These are phyloP conservation scores for Coregonus sp. DNA, from an alignment of 2,797 vertebrate genomes.

Conservation along the genomic window DNA sequence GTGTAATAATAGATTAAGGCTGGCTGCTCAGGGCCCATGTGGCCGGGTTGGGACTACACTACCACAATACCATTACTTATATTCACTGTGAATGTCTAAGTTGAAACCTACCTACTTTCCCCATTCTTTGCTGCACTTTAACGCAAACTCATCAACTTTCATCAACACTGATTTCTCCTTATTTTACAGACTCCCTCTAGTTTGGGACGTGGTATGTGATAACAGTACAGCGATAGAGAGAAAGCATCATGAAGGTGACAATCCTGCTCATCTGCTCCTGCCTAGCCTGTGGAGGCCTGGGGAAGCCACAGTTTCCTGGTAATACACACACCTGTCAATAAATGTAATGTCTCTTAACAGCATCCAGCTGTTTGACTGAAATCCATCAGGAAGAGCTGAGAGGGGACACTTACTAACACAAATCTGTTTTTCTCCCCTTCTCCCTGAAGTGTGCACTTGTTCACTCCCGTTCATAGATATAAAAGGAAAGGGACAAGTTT, in stretches of 20 bases:
- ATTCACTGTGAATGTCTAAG: slow-evolving; percentile 45
- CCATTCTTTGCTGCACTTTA: background rate
- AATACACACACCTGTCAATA: slow-evolving; percentile 36
- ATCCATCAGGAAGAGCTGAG: background rate
- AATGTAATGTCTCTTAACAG: background rate
- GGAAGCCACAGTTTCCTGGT: slow-evolving; percentile 72
- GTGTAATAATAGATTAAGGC: slow-evolving; percentile 65
- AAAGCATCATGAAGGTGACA: slow-evolving; percentile 64
- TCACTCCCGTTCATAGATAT: too few relatives aligned
- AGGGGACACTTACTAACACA: background rate
- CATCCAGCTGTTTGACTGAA: background rate
- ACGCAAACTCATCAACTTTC: background rate
- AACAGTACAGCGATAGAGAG: slow-evolving; percentile 29
- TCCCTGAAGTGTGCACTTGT: too few relatives aligned
- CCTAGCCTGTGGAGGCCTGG: slow-evolving; percentile 42
- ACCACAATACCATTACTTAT: slow-evolving; percentile 25
- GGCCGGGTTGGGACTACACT: slow-evolving; percentile 43
- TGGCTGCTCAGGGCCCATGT: slow-evolving; percentile 45
- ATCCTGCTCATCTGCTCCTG: slow-evolving; percentile 55
- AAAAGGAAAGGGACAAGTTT: background rate
- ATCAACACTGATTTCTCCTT: slow-evolving; percentile 17
- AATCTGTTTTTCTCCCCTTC: background rate
- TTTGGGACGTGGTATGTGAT: slow-evolving; percentile 41
- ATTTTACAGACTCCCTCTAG: slow-evolving; percentile 39
- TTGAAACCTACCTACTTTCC: slow-evolving; percentile 27